A percentile compares a stretch with the other conserved stretches of the same genome.
phyloP scores from a whole-genome alignment of 2,888 invertebrate species.

The Antheraea assamensis region DNA sequence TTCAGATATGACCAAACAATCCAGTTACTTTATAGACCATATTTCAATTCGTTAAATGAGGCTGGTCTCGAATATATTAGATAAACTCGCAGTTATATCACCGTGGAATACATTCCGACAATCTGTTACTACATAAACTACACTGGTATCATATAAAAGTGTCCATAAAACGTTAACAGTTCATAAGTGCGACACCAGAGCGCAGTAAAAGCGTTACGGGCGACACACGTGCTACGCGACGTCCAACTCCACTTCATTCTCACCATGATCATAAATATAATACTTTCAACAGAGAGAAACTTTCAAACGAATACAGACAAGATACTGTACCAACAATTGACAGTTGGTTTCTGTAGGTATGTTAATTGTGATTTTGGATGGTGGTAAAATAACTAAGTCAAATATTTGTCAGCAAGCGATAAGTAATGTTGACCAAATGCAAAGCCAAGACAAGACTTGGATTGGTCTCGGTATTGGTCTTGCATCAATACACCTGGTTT shows the following conservation, averaged over 20 bases:
- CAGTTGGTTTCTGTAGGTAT: too few relatives aligned
- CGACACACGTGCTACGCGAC: not conserved
- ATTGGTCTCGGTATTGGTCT: too few relatives aligned
- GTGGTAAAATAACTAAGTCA: too few relatives aligned
- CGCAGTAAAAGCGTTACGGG: not conserved
- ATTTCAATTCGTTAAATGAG: not conserved
- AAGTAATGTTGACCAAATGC: too few relatives aligned
- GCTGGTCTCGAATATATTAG: not conserved
- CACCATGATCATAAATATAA: not conserved
- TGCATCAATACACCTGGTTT: too few relatives aligned
- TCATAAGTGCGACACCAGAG: not conserved
- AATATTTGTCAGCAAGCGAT: too few relatives aligned
- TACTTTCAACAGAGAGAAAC: not conserved
- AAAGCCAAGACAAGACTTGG: too few relatives aligned
- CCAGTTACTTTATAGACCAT: not conserved
- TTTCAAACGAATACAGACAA: not conserved
- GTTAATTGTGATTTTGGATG: too few relatives aligned
- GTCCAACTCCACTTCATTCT: not conserved
- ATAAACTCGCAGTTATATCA: not conserved
- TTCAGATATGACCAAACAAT: not conserved
- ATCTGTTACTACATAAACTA: not conserved
- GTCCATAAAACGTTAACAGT: slow-evolving; percentile 5
- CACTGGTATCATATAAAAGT: slow-evolving; percentile 1
- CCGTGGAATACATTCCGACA: not conserved
- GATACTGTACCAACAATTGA: not conserved